Percentiles rank a stretch among this genome's conserved stretches.
Evolutionary conservation across 2,888 invertebrate genomes (phyloP).

Genomic region (Buathra laborator): DNA sequence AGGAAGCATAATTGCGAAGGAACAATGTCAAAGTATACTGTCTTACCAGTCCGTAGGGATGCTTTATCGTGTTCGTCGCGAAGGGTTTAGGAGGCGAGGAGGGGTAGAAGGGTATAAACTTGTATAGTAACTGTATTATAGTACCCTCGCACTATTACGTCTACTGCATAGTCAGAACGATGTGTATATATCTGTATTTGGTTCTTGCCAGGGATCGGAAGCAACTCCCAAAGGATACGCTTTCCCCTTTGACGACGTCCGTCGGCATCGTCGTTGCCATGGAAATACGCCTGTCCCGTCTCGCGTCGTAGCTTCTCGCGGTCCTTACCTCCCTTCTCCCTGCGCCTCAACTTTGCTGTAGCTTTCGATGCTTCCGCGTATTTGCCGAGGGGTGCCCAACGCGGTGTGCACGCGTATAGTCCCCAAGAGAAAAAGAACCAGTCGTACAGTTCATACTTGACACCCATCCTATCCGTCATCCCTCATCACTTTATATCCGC

Average conservation of each 20-base stretch:
- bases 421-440: background rate
- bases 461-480: constrained; percentile 36
- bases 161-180: background rate
- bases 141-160: constrained; percentile 1
- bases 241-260: constrained; percentile 68
- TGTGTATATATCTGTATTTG: background rate
- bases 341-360: constrained; percentile 28
- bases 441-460: background rate
- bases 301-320: constrained; percentile 32
- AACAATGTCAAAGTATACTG: background rate
- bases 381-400: constrained; percentile 1
- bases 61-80: constrained; percentile 23
- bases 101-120: background rate
- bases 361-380: constrained; percentile 13
- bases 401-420: background rate
- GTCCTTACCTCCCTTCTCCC: constrained; percentile 5
- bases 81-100: background rate
- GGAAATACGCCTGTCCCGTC: constrained; percentile 68
- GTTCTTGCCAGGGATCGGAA: constrained; percentile 41
- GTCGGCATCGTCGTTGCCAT: constrained; percentile 66
- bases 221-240: constrained; percentile 63
- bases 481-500: constrained; percentile 34
- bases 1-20: constrained; percentile 25
- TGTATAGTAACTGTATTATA: constrained; percentile 13
- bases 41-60: background rate